Evolutionary conservation across 2,797 vertebrate genomes (phyloP).

Genomic region (Falco biarmicus): DNA sequence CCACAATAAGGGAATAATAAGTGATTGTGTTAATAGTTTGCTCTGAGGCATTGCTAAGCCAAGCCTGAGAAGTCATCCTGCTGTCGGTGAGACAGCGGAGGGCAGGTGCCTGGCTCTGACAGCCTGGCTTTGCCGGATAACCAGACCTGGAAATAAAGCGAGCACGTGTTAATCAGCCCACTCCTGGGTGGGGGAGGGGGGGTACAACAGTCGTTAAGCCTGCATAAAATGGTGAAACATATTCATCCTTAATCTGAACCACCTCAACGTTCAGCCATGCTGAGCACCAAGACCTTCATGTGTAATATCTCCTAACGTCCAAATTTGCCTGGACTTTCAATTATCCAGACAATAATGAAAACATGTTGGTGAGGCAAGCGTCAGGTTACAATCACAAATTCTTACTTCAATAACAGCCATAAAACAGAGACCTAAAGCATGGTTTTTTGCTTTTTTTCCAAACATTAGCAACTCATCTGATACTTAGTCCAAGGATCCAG

Average conservation of each 20-base stretch:
- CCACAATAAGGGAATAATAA: too few relatives aligned
- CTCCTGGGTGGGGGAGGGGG: background rate
- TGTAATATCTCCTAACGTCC: conserved; percentile 2
- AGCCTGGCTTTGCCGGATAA: background rate
- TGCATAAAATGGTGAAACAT: background rate
- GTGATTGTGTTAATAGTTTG: accelerated
- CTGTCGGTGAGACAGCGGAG: background rate
- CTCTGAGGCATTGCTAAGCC: background rate
- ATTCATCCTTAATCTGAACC: background rate
- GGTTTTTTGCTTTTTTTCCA: conserved; percentile 81
- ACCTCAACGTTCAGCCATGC: background rate
- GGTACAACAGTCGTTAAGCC: background rate
- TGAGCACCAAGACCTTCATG: background rate
- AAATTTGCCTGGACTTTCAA: conserved; percentile 78
- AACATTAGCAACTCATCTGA: conserved; percentile 86
- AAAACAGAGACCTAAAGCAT: conserved; percentile 86
- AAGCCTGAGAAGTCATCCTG: background rate
- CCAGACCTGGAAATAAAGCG: background rate
- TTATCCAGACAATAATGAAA: conserved; percentile 69
- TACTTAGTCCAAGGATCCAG: conserved; percentile 86
- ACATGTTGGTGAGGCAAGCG: conserved; percentile 23
- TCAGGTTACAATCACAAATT: conserved; percentile 86
- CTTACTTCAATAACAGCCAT: conserved; percentile 83
- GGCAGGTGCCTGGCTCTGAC: background rate
- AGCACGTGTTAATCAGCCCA: background rate